Evolutionary conservation across 2,888 invertebrate genomes (phyloP), one percentile per base, ranked within the genome.

Genomic region (Ectemnius cavifrons): DNA sequence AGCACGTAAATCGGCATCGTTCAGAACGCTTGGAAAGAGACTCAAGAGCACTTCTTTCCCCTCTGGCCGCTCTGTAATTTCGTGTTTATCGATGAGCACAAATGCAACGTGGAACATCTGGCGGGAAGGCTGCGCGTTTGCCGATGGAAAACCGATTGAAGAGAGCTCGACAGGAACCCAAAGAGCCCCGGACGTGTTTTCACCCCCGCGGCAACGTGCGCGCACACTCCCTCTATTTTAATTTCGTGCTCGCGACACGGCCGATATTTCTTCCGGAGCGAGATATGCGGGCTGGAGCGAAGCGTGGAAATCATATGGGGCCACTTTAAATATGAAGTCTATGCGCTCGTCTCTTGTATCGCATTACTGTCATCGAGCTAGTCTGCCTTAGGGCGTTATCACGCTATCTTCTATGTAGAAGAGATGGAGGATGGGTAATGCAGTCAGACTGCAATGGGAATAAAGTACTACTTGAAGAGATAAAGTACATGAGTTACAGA

Each of bases 401-500:
- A 70, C 63, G 65, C n/a, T 6, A 37, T 14, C 56, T 63, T 69
- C 13, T 64, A 61, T 56, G 73, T 71, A 63, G 62, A 62, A 63
- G 71, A 58, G 56, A 58, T 67, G 62, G 28, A 61, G 60, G 37
- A 18, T 23, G 59, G 61, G 72, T 68, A 69, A 69, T 74, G 79
- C 80, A 76, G 71, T 62, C 61, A 58, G 70, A 68, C 60, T 65
- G 62, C 37, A 37, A 11, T 2, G 37, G 37, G 37, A 11, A 37
- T 8, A 37, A 37, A 37, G 37, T 37, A 37, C 8, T 37, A 37
- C 37, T 37, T 37, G 37, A 37, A 37, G 37, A 37, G 37, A 59
- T 20, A 27, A 64, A 49, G 71, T 64, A 71, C 72, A 62, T 75
- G 76, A 79, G 73, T 82, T 80, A 77, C 72, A 64, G 63, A 75